These are phyloP conservation scores for Latrodectus elegans DNA, from an alignment of 2,888 invertebrate genomes.

Conservation along the genomic window DNA sequence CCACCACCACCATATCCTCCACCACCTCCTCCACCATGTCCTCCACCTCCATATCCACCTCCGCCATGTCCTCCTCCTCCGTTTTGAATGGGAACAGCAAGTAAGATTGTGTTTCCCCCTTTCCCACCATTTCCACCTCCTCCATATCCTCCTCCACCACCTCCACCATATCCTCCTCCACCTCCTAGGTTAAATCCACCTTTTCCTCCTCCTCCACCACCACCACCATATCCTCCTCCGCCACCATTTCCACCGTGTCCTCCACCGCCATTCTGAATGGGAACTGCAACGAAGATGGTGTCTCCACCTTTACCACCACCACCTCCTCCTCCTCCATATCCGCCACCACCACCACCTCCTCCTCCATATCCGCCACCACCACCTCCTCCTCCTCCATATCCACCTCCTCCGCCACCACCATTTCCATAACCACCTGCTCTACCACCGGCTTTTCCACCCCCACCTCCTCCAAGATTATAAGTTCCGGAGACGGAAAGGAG, in stretches of 20 bases:
- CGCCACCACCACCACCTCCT: background rate
- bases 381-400: constrained; percentile 11
- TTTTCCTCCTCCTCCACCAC: constrained; percentile 7
- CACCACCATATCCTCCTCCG: background rate
- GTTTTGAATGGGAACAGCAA: background rate
- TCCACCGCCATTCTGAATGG: background rate
- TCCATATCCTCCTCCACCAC: too few species aligned
- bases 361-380: background rate
- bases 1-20: background rate
- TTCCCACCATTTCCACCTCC: too few species aligned
- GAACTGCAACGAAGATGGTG: background rate
- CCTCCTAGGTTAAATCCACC: background rate
- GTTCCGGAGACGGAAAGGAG: too few species aligned
- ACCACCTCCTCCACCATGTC: background rate
- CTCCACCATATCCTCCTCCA: too few species aligned
- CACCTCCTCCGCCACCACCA: background rate
- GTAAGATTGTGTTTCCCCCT: background rate
- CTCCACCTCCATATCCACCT: background rate
- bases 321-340: constrained; percentile 1
- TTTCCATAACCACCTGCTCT: background rate
- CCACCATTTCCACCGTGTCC: background rate
- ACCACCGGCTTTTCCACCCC: background rate
- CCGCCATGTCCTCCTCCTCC: background rate
- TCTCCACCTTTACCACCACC: constrained; percentile 6
- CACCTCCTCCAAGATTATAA: background rate